Conservation (phyloP, 2,888 invertebrate species). For the Brachypterus glaber region DNA sequence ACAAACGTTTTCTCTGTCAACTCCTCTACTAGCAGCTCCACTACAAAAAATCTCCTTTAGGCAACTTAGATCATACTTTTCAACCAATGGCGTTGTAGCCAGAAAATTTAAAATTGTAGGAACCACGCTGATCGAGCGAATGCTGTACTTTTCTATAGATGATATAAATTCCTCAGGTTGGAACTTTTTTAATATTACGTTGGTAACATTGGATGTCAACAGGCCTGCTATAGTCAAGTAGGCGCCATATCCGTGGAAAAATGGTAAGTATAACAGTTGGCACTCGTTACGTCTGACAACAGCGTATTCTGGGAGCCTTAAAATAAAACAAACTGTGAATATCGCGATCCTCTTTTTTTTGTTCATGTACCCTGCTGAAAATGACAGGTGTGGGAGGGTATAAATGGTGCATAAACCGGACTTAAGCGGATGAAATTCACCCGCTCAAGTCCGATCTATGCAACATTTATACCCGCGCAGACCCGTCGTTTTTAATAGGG, state of each 20-base stretch:
- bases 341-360: too few species aligned
- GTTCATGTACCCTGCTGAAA: too few species aligned
- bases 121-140: neutral
- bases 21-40: neutral
- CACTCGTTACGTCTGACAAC: neutral
- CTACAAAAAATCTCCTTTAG: neutral
- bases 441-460: too few species aligned
- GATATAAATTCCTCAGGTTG: neutral
- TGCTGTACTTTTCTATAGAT: neutral
- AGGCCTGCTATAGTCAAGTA: neutral
- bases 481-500: too few species aligned
- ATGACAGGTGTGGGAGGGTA: too few species aligned
- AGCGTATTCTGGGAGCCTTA: neutral
- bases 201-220: neutral
- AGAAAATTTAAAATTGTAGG: neutral
- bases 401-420: too few species aligned
- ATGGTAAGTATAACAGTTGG: neutral
- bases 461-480: too few species aligned
- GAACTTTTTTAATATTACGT: neutral
- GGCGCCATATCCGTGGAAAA: neutral
- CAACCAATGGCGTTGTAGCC: neutral
- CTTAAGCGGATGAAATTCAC: too few species aligned
- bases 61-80: neutral
- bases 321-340: too few species aligned
- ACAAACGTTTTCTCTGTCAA: neutral